These are phyloP conservation scores for Sycophila sp. DNA, from an alignment of 1,140 invertebrate genomes.

Conservation along the genomic window DNA sequence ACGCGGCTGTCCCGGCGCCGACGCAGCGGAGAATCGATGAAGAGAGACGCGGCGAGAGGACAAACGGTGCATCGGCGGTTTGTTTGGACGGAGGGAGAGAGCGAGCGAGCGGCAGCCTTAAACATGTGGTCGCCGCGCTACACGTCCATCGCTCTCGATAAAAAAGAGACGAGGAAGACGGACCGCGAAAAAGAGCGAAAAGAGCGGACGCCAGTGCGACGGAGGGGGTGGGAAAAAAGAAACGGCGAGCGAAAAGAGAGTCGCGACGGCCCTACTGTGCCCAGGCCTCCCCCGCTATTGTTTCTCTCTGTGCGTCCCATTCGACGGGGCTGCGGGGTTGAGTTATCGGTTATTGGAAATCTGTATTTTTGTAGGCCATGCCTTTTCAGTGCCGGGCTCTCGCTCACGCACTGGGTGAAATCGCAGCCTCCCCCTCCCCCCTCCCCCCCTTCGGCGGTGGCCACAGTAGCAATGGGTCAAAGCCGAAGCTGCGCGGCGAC, in stretches of 20 bases:
- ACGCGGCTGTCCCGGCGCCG: background rate
- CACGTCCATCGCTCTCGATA: conserved; percentile 47
- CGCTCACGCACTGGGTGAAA: conserved; percentile 40
- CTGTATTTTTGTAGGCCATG: conserved; percentile 63
- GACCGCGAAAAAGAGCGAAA: conserved; percentile 31
- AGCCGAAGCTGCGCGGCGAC: background rate
- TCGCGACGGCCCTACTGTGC: too few relatives aligned
- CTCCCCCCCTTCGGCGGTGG: background rate
- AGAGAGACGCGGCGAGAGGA: conserved; percentile 26
- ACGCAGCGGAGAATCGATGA: conserved; percentile 40
- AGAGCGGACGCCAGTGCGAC: conserved; percentile 26
- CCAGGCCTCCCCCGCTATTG: conserved; percentile 49
- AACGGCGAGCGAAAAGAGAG: conserved; percentile 12
- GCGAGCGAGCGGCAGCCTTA: conserved; percentile 44
- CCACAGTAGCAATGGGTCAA: conserved; percentile 51
- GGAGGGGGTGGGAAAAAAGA: background rate
- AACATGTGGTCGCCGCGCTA: conserved; percentile 54
- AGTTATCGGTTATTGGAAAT: conserved; percentile 63
- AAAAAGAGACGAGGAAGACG: conserved; percentile 30
- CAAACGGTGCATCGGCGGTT: conserved; percentile 37
- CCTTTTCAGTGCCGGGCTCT: conserved; percentile 43
- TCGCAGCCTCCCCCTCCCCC: background rate
- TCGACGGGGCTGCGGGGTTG: conserved; percentile 37
- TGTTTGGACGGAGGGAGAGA: conserved; percentile 47
- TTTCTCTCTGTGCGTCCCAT: conserved; percentile 45